phyloP scores from a whole-genome alignment of 2,888 invertebrate species.

The Neoitamus cyanurus region DNA sequence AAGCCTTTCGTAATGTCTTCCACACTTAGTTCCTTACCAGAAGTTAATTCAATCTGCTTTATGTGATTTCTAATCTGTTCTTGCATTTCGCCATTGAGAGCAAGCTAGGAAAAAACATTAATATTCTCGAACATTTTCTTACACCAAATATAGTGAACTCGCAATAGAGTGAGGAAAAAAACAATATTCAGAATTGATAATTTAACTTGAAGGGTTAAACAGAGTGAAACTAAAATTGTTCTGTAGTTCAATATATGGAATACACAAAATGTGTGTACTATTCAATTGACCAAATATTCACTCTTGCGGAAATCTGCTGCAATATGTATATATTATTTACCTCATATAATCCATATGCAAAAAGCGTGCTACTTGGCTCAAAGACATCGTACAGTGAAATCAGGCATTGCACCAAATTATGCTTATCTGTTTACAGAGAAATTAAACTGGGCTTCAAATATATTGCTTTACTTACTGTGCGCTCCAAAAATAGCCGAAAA shows the following conservation, averaged over 20 bases:
- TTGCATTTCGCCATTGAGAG: slow-evolving; percentile 49
- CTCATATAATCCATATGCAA: slow-evolving; percentile 49
- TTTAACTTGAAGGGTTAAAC: too few relatives aligned
- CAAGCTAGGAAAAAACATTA: slow-evolving; percentile 39
- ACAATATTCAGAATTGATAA: too few relatives aligned
- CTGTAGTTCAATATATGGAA: too few relatives aligned
- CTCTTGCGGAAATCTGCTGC: too few relatives aligned
- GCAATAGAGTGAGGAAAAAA: too few relatives aligned
- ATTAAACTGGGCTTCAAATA: not conserved
- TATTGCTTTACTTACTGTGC: slow-evolving; percentile 34
- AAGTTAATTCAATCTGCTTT: slow-evolving; percentile 16
- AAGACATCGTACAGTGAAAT: slow-evolving; percentile 44
- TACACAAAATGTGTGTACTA: too few relatives aligned
- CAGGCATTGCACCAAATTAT: slow-evolving; percentile 19
- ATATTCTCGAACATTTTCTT: not conserved
- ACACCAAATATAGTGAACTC: too few relatives aligned
- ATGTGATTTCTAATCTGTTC: slow-evolving; percentile 45
- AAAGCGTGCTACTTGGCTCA: slow-evolving; percentile 47
- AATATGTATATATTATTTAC: not conserved
- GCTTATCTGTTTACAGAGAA: slow-evolving; percentile 24
- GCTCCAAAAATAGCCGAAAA: slow-evolving; percentile 34
- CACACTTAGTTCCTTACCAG: slow-evolving; percentile 40
- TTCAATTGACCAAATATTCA: too few relatives aligned
- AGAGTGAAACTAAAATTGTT: too few relatives aligned
- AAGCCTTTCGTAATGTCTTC: slow-evolving; percentile 37